Percentiles rank a stretch among this genome's conserved stretches.
These are phyloP conservation scores for Grammomys surdaster DNA, from an alignment of 2,113 vertebrate species.

Conservation along the genomic window DNA sequence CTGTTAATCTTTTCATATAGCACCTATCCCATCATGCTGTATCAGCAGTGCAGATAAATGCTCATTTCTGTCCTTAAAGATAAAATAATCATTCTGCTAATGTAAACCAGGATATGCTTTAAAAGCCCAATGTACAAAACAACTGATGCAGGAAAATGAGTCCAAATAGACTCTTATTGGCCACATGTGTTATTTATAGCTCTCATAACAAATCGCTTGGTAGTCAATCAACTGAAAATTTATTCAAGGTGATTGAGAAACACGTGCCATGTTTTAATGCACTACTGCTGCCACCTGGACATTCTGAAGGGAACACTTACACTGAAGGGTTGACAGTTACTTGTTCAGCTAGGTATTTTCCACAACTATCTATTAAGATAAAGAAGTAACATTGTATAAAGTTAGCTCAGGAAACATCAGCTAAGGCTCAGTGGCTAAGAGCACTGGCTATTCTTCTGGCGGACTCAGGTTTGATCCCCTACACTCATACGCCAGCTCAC, in stretches of 20 bases:
- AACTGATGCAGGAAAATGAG: constrained; percentile 56
- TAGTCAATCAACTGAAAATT: constrained; percentile 55
- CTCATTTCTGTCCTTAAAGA: constrained; percentile 29
- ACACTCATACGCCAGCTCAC: not conserved
- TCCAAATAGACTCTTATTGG: constrained; percentile 46
- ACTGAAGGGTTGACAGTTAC: not conserved
- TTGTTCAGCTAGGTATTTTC: not conserved
- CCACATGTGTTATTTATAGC: constrained; percentile 45
- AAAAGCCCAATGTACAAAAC: constrained; percentile 50
- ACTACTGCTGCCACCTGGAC: constrained; percentile 36
- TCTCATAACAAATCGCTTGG: constrained; percentile 50
- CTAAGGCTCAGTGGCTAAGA: not conserved
- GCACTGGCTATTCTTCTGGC: not conserved
- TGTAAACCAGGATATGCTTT: constrained; percentile 43
- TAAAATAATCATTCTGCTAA: constrained; percentile 48
- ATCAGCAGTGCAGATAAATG: constrained; percentile 62
- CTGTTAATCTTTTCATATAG: constrained; percentile 25
- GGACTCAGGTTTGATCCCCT: not conserved
- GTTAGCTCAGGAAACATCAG: not conserved
- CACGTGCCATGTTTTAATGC: not conserved
- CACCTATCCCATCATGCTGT: constrained; percentile 32
- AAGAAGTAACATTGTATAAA: not conserved
- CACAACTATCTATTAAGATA: not conserved
- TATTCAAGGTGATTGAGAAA: constrained; percentile 33
- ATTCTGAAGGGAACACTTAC: not conserved